A percentile compares a stretch with the other conserved stretches of the same genome.
These are phyloP conservation scores for Neogobius melanostomus DNA, from an alignment of 2,113 vertebrate genomes.

Conservation along the genomic window DNA sequence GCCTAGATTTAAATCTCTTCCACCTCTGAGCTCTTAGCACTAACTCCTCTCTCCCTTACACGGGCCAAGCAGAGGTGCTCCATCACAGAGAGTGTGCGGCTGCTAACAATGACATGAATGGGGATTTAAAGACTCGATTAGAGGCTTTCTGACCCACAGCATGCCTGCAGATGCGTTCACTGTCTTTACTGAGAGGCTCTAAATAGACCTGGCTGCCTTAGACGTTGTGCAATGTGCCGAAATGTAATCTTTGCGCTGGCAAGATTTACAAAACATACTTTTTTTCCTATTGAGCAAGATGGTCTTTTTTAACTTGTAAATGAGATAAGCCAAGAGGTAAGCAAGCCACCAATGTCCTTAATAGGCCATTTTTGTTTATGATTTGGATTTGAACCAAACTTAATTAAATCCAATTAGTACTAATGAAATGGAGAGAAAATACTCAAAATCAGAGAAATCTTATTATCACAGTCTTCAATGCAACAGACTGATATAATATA, in stretches of 20 bases:
- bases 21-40: slow-evolving; percentile 13
- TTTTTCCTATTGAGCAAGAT: too few relatives aligned
- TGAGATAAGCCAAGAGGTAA: too few relatives aligned
- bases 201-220: neutral
- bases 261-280: too few relatives aligned
- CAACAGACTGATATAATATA: too few relatives aligned
- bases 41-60: slow-evolving; percentile 26
- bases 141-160: slow-evolving; percentile 23
- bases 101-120: slow-evolving; percentile 20
- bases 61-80: slow-evolving; percentile 20
- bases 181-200: neutral
- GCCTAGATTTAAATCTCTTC: slow-evolving; percentile 31
- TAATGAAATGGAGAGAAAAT: too few relatives aligned
- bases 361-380: too few relatives aligned
- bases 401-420: too few relatives aligned
- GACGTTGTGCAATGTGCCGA: neutral
- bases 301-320: too few relatives aligned
- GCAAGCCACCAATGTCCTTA: too few relatives aligned
- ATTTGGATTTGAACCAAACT: too few relatives aligned
- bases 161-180: slow-evolving; percentile 10
- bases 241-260: neutral
- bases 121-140: slow-evolving; percentile 20
- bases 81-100: slow-evolving; percentile 23
- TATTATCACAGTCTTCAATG: too few relatives aligned
- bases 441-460: too few relatives aligned